A percentile compares a stretch with the other conserved stretches of the same genome.
Evolutionary conservation across 2,888 invertebrate species (phyloP).

Genomic region (Dasysyrphus albostriatus): DNA sequence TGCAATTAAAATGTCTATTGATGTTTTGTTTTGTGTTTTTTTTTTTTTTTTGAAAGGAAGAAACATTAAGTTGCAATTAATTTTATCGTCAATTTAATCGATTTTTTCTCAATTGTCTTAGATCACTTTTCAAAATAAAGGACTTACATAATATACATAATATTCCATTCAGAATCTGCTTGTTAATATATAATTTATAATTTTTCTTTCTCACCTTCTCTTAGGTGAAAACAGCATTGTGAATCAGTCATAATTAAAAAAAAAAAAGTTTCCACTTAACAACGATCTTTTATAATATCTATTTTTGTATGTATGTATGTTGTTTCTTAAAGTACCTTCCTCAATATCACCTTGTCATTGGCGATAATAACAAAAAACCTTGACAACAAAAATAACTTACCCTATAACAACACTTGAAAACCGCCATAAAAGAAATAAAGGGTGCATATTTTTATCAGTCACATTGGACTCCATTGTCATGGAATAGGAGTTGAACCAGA

Average conservation of each 20-base stretch:
- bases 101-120: too few species aligned
- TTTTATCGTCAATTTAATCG: too few species aligned
- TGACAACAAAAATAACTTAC: slow-evolving; percentile 8
- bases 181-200: too few species aligned
- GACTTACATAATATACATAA: too few species aligned
- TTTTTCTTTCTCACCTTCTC: too few species aligned
- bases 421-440: slow-evolving; percentile 15
- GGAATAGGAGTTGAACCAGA: slow-evolving; percentile 52
- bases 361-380: slow-evolving; percentile 5
- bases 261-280: background rate
- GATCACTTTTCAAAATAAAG: too few species aligned
- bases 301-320: background rate
- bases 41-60: too few species aligned
- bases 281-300: background rate
- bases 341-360: slow-evolving; percentile 16
- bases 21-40: too few species aligned
- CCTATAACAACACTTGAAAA: slow-evolving; percentile 2
- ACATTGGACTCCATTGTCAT: slow-evolving; percentile 37
- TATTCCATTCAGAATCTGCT: too few species aligned
- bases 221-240: too few species aligned
- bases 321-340: slow-evolving; percentile 18
- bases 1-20: too few species aligned
- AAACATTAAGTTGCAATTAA: too few species aligned
- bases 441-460: slow-evolving; percentile 20
- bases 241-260: background rate